These are phyloP conservation scores for Drosophila ficusphila DNA, from an alignment of 1,140 invertebrate species.

Conservation along the genomic window DNA sequence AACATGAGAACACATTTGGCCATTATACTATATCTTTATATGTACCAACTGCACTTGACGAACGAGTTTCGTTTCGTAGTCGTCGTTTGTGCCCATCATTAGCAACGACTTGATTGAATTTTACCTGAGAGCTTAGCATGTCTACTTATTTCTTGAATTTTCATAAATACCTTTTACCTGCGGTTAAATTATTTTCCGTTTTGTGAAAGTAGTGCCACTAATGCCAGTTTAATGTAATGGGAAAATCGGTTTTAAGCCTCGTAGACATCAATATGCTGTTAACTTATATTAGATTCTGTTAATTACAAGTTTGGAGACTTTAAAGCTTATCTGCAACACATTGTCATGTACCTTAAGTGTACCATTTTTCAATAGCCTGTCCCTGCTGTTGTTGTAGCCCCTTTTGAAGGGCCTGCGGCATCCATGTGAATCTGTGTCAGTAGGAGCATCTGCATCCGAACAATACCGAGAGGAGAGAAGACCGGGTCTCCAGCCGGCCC, in stretches of 20 bases:
- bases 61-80: background rate
- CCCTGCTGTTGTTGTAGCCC: background rate
- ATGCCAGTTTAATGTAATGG: background rate
- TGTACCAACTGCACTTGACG: background rate
- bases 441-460: slow-evolving; percentile 34
- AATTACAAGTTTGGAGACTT: too few species aligned
- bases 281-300: too few species aligned
- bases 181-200: background rate
- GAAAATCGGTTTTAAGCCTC: too few species aligned
- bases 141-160: background rate
- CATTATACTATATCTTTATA: background rate
- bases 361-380: too few species aligned
- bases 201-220: background rate
- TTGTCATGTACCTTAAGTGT: too few species aligned
- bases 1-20: slow-evolving; percentile 2
- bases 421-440: slow-evolving; percentile 41
- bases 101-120: background rate
- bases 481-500: background rate
- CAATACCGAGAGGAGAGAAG: slow-evolving; percentile 2
- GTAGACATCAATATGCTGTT: too few species aligned
- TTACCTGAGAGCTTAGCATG: background rate
- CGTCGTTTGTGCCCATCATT: background rate
- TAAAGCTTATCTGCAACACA: too few species aligned
- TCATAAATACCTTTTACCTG: background rate
- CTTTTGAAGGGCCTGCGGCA: slow-evolving; percentile 13